phyloP scores from a whole-genome alignment of 2,797 vertebrate species.

The Cirrhinus mrigala region DNA sequence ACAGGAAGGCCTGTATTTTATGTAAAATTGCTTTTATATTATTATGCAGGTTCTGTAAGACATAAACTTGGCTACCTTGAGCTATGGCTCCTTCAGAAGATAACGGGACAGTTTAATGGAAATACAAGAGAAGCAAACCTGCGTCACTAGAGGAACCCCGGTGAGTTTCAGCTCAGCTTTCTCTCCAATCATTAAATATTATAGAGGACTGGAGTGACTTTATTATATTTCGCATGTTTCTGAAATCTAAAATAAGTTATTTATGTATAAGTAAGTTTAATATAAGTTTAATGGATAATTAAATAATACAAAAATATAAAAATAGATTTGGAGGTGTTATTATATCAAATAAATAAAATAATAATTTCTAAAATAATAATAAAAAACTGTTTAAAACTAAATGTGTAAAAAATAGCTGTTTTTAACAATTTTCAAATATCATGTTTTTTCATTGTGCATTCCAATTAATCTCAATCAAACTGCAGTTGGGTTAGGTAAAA shows the following conservation, averaged over 20 bases:
- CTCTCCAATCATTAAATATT: not conserved
- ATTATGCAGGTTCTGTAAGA: not conserved
- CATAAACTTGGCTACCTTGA: not conserved
- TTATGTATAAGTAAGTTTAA: too few relatives aligned
- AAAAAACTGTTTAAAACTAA: too few relatives aligned
- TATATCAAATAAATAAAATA: too few relatives aligned
- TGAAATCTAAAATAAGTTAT: not conserved
- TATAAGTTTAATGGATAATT: not conserved
- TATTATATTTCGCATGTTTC: not conserved
- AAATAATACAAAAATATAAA: not conserved
- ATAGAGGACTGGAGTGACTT: not conserved
- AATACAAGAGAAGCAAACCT: not conserved
- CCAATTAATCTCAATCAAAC: too few relatives aligned
- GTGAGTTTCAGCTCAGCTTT: constrained; percentile 8
- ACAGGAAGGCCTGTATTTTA: not conserved
- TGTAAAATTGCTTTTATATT: not conserved
- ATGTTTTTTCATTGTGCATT: too few relatives aligned
- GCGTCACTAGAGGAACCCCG: constrained; percentile 16
- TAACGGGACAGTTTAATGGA: constrained; percentile 1
- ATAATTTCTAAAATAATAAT: too few relatives aligned
- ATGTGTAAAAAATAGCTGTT: too few relatives aligned
- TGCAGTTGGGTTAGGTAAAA: too few relatives aligned
- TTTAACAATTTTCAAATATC: too few relatives aligned
- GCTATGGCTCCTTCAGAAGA: not conserved
- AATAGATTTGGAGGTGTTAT: not conserved